phyloP scores from a whole-genome alignment of 92 coral and sea anemone species.

The Porites cylindrica region DNA sequence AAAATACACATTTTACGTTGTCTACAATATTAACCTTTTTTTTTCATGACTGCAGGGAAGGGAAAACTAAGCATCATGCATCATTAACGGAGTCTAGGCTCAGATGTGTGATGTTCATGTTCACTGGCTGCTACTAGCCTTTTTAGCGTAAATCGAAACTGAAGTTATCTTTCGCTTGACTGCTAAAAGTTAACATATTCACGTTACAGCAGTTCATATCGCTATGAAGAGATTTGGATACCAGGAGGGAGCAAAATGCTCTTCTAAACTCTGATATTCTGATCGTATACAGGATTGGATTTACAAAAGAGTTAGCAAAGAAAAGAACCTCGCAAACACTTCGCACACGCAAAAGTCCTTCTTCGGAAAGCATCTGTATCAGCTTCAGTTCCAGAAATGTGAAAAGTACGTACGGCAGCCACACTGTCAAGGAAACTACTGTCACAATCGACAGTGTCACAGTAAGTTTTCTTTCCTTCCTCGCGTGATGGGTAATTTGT shows the following conservation, averaged over 20 bases:
- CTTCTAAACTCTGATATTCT: conserved; percentile 34
- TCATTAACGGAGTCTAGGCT: too few species aligned
- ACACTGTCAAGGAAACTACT: conserved; percentile 13
- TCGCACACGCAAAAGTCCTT: conserved; percentile 10
- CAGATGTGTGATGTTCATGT: too few species aligned
- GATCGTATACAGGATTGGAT: conserved; percentile 42
- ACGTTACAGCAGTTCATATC: not conserved
- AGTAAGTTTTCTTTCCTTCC: conserved; percentile 29
- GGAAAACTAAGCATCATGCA: too few species aligned
- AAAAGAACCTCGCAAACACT: conserved; percentile 3
- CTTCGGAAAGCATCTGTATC: not conserved
- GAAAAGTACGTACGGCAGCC: conserved; percentile 32
- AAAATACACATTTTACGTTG: too few species aligned
- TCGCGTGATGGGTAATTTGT: not conserved
- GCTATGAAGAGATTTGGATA: not conserved
- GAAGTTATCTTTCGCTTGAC: not conserved
- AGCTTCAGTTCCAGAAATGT: conserved; percentile 13
- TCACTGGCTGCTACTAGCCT: too few species aligned
- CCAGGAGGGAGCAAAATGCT: conserved; percentile 15
- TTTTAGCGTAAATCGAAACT: too few species aligned
- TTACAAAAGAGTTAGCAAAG: conserved; percentile 48
- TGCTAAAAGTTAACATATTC: not conserved
- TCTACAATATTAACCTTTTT: too few species aligned
- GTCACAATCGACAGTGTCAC: conserved; percentile 50
- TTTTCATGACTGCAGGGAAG: too few species aligned